Percentiles rank a stretch among this genome's conserved stretches.
phyloP scores from a whole-genome alignment of 2,797 vertebrate genomes.

The Erpetoichthys calabaricus region DNA sequence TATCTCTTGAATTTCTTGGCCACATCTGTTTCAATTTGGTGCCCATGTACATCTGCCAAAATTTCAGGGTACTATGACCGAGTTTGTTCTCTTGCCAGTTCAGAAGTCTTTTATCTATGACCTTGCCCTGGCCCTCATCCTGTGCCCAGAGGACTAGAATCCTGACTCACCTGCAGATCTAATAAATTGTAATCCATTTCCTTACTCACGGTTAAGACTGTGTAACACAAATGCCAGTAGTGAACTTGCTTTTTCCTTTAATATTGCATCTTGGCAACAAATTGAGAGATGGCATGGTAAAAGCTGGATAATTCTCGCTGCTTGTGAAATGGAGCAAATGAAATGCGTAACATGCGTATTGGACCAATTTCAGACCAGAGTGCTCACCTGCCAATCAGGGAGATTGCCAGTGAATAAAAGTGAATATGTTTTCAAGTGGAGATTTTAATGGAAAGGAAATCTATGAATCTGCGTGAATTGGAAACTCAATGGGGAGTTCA shows the following conservation, averaged over 20 bases:
- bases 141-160: background rate
- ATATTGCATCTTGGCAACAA: conserved; percentile 59
- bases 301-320: conserved; percentile 62
- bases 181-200: conserved; percentile 61
- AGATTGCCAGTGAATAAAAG: conserved; percentile 61
- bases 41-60: too few species aligned
- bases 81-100: too few species aligned
- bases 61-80: too few species aligned
- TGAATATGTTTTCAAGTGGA: conserved; percentile 46
- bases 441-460: conserved; percentile 74
- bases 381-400: conserved; percentile 66
- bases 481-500: conserved; percentile 17
- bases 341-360: conserved; percentile 60
- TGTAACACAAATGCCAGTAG: conserved; percentile 62
- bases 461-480: conserved; percentile 52
- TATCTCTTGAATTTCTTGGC: too few species aligned
- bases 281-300: conserved; percentile 53
- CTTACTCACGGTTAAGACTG: conserved; percentile 53
- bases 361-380: conserved; percentile 58
- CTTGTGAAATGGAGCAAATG: conserved; percentile 71
- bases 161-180: conserved; percentile 31
- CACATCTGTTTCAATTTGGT: too few species aligned
- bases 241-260: conserved; percentile 16
- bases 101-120: too few species aligned
- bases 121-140: background rate